Base-by-base conservation (phyloP, 1,140 invertebrate genomes). In the Ericerus pela region DNA sequence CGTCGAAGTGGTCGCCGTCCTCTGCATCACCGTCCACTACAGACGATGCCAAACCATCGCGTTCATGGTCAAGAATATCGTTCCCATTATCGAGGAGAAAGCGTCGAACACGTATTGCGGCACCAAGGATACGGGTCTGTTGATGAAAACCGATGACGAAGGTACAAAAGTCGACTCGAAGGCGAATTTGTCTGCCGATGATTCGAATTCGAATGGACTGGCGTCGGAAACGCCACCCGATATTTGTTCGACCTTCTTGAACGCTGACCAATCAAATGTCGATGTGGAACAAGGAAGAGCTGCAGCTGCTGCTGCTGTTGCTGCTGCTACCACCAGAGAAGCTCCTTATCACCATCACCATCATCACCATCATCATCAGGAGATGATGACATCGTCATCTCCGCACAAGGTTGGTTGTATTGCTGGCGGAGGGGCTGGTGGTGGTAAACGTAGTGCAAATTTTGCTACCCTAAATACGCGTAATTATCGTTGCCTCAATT, bases 21-120 rank as follows among this genome's bases (percentile, higher is more conserved):
- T 81, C 54, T 77, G 75, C 38, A 75, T 81, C 30, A 75, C 76
- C 0, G 77, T 77, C 30, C 79, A 79, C 66, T 72, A 80, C 62
- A 73, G 77, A 31, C 69, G 77, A 51, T 80, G 78, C 63, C 72
- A 76, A 4, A 76, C 75, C 0, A 73, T 79, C 14, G 79, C 80
- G 61, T 76, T 79, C 61, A 79, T 80, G 76, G 77, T 79, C 6
- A 69, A 76, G 54, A 75, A 76, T 30, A 79, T 79, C 73, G 77
- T 80, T 11, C 77, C 78, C 0, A 77, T 77, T 1, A 77, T 76
- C 1, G 77, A 78, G 59, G 64, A 77, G 36, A 77, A 78, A 62
- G 65, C 78, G 20, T 69, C 73, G 11, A 75, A 76, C 60, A 43
- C 47, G n/a, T 55, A 38, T 20, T 29, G 36, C 57, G 5, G 22